phyloP scores from a whole-genome alignment of 1,140 invertebrate species.

The Pomacea maculata region DNA sequence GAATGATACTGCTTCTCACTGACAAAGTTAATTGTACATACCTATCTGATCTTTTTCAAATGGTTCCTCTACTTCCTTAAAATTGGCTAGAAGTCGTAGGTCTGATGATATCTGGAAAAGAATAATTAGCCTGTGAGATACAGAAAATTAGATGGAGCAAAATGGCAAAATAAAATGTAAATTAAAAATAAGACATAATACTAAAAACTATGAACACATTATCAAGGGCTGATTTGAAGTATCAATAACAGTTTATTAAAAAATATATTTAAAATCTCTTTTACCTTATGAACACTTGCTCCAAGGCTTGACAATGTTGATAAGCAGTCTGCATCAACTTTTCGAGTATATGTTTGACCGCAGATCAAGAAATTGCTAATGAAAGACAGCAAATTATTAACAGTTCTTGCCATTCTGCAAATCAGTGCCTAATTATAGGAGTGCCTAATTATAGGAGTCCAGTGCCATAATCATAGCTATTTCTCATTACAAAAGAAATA shows the following conservation, averaged over 20 bases:
- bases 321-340: conserved; percentile 90
- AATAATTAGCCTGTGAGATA: too few species aligned
- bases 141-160: not conserved
- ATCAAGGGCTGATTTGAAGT: not conserved
- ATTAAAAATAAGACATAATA: conserved; percentile 12
- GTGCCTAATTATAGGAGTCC: too few species aligned
- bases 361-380: conserved; percentile 80
- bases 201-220: not conserved
- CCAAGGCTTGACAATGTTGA: conserved; percentile 81
- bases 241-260: not conserved
- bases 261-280: not conserved
- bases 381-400: conserved; percentile 24
- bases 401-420: too few species aligned
- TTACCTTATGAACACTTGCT: conserved; percentile 86
- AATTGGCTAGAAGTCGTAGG: conserved; percentile 84
- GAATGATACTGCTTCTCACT: not conserved
- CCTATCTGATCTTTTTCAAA: conserved; percentile 97
- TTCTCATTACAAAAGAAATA: too few species aligned
- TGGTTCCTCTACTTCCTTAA: conserved; percentile 97
- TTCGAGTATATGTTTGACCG: conserved; percentile 96
- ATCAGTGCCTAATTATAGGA: too few species aligned
- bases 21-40: conserved; percentile 25
- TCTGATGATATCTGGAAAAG: conserved; percentile 85
- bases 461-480: too few species aligned
- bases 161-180: conserved; percentile 14